These are phyloP conservation scores for Siphonodentalium dalli DNA, from an alignment of 2,888 invertebrate species.

Conservation along the genomic window DNA sequence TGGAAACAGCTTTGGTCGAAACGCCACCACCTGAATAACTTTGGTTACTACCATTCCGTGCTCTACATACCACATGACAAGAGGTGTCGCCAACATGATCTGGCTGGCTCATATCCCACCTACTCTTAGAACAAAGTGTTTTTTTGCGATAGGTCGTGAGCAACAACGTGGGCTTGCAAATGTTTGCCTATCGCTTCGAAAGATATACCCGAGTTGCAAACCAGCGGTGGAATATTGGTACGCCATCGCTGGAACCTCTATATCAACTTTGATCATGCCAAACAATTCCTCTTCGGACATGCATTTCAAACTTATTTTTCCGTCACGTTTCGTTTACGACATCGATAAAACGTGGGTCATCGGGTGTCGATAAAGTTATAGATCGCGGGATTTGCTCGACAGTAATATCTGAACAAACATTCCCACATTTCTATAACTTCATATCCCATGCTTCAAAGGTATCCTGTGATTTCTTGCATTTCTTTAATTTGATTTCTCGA, in stretches of 20 bases:
- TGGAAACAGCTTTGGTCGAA: constrained; percentile 14
- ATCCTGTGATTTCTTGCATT: background rate
- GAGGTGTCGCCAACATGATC: constrained; percentile 26
- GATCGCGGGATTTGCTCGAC: too few relatives aligned
- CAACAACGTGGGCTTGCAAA: constrained; percentile 19
- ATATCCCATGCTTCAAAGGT: background rate
- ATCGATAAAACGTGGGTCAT: background rate
- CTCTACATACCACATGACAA: constrained; percentile 28
- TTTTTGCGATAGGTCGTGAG: constrained; percentile 8
- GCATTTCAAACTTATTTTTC: background rate
- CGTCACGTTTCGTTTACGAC: background rate
- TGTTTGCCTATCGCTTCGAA: constrained; percentile 23
- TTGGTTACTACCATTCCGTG: constrained; percentile 29
- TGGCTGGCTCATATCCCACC: constrained; percentile 23
- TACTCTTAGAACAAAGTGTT: constrained; percentile 18
- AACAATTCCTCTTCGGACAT: background rate
- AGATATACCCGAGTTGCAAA: constrained; percentile 21
- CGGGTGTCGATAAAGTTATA: too few relatives aligned
- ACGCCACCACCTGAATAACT: constrained; percentile 28
- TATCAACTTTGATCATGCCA: constrained; percentile 5
- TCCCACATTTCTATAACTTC: too few relatives aligned
- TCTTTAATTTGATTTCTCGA: background rate
- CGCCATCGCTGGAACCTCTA: constrained; percentile 4
- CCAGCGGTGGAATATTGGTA: constrained; percentile 21
- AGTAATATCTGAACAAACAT: too few relatives aligned